A percentile compares a stretch with the other conserved stretches of the same genome.
These are phyloP conservation scores for Idaea dimidiata DNA, from an alignment of 2,888 invertebrate genomes.

Conservation along the genomic window DNA sequence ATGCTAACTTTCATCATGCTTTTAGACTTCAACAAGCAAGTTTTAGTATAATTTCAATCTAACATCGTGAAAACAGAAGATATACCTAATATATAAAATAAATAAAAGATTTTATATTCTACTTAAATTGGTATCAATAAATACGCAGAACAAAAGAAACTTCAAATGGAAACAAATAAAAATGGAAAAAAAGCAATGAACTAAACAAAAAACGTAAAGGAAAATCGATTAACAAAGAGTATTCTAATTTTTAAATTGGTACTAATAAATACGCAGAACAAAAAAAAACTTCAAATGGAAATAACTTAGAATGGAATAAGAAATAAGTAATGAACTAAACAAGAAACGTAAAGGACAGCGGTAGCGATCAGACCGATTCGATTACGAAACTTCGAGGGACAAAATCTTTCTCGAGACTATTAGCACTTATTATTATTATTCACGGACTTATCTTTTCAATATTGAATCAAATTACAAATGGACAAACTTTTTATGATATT, in stretches of 20 bases:
- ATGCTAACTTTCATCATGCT: too few species aligned
- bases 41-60: too few species aligned
- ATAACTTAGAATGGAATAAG: not conserved
- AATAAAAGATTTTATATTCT: too few species aligned
- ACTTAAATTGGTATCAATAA: not conserved
- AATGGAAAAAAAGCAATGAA: not conserved
- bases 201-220: not conserved
- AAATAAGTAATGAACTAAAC: not conserved
- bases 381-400: constrained; percentile 17
- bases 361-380: constrained; percentile 9
- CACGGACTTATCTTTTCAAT: not conserved
- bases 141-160: not conserved
- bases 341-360: not conserved
- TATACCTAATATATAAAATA: too few species aligned
- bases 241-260: too few species aligned
- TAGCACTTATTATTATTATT: not conserved
- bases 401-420: constrained; percentile 13
- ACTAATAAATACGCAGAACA: not conserved
- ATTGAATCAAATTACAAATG: not conserved
- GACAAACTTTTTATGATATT: not conserved
- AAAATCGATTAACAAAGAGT: not conserved
- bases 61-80: too few species aligned
- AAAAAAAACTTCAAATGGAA: not conserved
- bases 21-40: too few species aligned
- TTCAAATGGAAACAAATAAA: not conserved